Evolutionary conservation across 2,113 vertebrate species (phyloP), one percentile per base, ranked within the genome.

Genomic region (Clarias macrocephalus): DNA sequence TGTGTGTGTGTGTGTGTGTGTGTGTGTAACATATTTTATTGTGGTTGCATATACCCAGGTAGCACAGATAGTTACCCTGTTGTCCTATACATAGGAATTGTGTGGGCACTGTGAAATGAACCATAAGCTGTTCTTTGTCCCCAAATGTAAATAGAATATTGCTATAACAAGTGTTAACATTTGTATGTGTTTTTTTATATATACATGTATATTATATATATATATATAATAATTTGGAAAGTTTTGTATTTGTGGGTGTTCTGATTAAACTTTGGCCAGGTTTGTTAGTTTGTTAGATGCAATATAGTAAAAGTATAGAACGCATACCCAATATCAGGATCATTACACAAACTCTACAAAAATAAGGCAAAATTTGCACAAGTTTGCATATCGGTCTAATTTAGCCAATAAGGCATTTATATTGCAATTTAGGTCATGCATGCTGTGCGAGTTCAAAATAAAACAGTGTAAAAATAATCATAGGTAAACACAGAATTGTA

Each of bases 21-120:
- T 79, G 60, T 9, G 54, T 83, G 60, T 85, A 84, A 37, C 70
- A 76, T 28, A 37, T 12, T 63, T 68, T 94, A 92, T 93, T 92
- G 89, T 93, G 92, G 92, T 91, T 94, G 93, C 91, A 80, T 93
- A 87, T 90, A 85, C 92, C 92, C 89, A 83, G 65, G 72, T 88
- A 82, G 82, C 85, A 86, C 80, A 85, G 81, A 82, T 88, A 83
- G 77, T 83, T 87, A 82, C 77, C 87, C 89, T 89, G 92, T 85
- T 91, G 92, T 79, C 59, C 88, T 92, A 87, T 77, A 91, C 88
- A 90, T 93, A 92, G 91, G 93, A 91, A 92, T 93, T 90, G 91
- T 94, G 91, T 94, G 91, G 93, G 92, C 95, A 95, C 95, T 95
- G 95, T 95, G 95, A 95, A 93, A 90, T 90, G 88, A 90, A 89